Conservation (phyloP, 2,797 vertebrate species). For the Falco rusticolus region DNA sequence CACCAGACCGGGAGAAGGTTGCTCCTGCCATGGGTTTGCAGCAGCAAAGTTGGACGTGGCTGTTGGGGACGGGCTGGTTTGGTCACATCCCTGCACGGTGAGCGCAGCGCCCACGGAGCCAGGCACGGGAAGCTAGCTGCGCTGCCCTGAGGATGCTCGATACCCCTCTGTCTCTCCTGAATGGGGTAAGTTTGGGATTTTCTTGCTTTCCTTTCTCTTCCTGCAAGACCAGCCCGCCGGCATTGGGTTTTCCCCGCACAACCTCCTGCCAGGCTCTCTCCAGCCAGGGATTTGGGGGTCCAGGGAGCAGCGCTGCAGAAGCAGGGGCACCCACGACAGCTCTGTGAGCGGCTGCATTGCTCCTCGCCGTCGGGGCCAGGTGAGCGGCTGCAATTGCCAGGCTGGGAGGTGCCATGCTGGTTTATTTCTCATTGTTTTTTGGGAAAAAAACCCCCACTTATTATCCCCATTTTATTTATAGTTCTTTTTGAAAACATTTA, state of each 20-base stretch:
- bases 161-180: not conserved
- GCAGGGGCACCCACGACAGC: not conserved
- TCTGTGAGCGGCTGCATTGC: not conserved
- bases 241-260: rapidly evolving
- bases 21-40: not conserved
- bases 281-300: rapidly evolving
- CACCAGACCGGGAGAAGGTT: rapidly evolving
- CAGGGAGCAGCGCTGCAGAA: rapidly evolving
- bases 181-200: not conserved
- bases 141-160: not conserved
- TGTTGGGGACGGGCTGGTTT: not conserved
- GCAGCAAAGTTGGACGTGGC: rapidly evolving
- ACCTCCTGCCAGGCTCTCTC: not conserved
- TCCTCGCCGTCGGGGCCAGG: rapidly evolving
- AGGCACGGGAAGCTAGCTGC: rapidly evolving
- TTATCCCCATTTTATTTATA: not conserved
- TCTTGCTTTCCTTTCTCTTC: not conserved
- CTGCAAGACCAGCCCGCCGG: rapidly evolving
- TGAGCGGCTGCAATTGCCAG: not conserved
- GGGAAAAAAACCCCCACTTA: rapidly evolving
- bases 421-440: rapidly evolving
- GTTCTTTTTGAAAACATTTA: not conserved
- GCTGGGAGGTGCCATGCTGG: rapidly evolving
- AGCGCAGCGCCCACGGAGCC: rapidly evolving
- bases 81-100: rapidly evolving